Base-by-base conservation (phyloP, 2,113 vertebrate species). In the Pteronura brasiliensis region DNA sequence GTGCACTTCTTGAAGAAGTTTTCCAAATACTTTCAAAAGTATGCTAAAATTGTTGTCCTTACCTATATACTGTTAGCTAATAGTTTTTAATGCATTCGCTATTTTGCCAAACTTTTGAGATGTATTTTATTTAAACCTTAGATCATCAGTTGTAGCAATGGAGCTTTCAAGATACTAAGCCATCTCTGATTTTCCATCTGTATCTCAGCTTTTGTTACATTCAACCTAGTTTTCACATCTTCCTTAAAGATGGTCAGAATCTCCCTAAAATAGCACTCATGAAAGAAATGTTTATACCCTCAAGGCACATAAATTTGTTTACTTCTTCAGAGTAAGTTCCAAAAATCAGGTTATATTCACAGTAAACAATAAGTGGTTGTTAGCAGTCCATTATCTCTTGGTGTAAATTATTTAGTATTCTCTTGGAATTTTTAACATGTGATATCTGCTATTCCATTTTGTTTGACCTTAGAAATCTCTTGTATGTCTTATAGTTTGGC, bases 81-180 rank as follows among this genome's bases (percentile, higher is more conserved):
- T 84, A 61, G 74, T 88, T 93, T 84, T 44, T 0, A 72, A 15
- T 83, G 1, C 14, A 90, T 31, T 91, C 71, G 4, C 18, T 95
- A 13, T 77, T 71, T 82, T 88, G 17, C 27, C 31, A 74, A 91
- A 47, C 29, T 65, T 88, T n/a, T 91, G 34, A 72, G 39, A 65
- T 84, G 83, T 91, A 88, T 34, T 95, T 88, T 42, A 57, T 59
- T 91, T 95, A 95, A 96, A 77, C 7, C n/a, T 93, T 88, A 96
- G 25, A 65, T 79, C 21, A 59, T 84, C 52, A 93, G 31, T 83
- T 91, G 13, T 95, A 61, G 27, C 36, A 74, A 12, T 93, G 44
- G 17, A 72, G 14, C 3, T 91, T 77, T 95, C 44, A 84, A 59
- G 69, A 67, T 72, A 84, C 1, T 52, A 80, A 83, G 44, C n/a